A percentile compares a stretch with the other conserved stretches of the same genome.
Evolutionary conservation across 2,113 vertebrate species (phyloP).

Genomic region (Fulica atra): DNA sequence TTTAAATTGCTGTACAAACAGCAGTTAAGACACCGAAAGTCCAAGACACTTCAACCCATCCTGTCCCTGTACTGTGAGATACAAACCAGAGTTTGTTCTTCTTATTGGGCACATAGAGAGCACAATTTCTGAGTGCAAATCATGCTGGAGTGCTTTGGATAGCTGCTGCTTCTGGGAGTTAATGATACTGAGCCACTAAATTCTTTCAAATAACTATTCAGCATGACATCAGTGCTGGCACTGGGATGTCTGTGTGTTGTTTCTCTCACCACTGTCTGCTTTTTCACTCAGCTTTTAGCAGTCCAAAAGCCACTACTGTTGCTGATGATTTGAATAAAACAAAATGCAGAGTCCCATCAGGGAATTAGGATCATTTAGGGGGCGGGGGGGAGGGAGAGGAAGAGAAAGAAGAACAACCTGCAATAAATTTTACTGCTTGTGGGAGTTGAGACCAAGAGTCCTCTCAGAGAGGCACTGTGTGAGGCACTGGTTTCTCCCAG

Average conservation of each 20-base stretch:
- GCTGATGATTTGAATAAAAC: background rate
- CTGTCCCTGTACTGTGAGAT: background rate
- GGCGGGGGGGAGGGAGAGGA: fast-evolving
- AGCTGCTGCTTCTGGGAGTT: slow-evolving; percentile 1
- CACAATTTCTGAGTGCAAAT: background rate
- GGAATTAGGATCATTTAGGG: background rate
- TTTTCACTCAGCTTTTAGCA: slow-evolving; percentile 34
- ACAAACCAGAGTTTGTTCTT: background rate
- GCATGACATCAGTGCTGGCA: slow-evolving; percentile 39
- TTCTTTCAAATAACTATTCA: slow-evolving; percentile 5
- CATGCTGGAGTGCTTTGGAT: background rate
- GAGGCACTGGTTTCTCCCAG: background rate
- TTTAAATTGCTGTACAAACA: background rate
- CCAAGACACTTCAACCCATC: background rate
- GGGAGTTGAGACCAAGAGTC: background rate
- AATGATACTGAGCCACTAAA: background rate
- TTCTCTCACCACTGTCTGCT: slow-evolving; percentile 20
- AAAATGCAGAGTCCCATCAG: background rate
- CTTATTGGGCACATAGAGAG: background rate
- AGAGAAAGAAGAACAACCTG: background rate
- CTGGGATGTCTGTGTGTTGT: background rate
- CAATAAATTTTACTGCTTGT: background rate
- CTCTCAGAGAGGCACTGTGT: background rate
- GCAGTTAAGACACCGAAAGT: background rate
- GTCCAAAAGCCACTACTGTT: background rate